Evolutionary conservation across 2,113 vertebrate genomes (phyloP), one percentile per base, ranked within the genome.

Genomic region (Cynoglossus semilaevis): DNA sequence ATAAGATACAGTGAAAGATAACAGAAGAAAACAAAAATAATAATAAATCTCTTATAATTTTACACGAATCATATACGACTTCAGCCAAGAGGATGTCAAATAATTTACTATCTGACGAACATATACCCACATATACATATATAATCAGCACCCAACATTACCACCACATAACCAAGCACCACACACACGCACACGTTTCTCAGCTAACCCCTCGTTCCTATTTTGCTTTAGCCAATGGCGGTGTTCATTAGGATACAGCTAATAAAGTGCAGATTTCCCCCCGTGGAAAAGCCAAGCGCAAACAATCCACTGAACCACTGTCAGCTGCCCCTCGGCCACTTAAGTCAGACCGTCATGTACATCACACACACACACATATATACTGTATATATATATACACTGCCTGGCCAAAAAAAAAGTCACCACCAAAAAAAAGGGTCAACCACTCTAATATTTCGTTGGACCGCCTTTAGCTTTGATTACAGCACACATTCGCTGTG

Each of bases 181-280:
- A n/a, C n/a, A n/a, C 17, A 15, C 45, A 18, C 48, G 18, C 50
- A 9, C 34, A 34, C 49, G 16, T 19, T 19, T 52, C 44, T 13
- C 1, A 35, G 37, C 38, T 13, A 6, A 50, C 16, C 64, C 62
- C 47, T 56, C 70, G 36, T 45, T 18, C 51, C 16, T 64, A 52
- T 69, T 63, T 13, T 35, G 49, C 41, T 60, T 63, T 18, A 67
- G 40, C 70, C 67, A 77, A 69, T 82, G 16, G 1, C 22, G 35
- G 16, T 65, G 51, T 57, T 79, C 57, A 67, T 75, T 62, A 58
- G 76, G 10, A 38, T 53, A 51, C 42, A 58, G 38, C 29, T 62
- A 68, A 72, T 73, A 67, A 45, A 63, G 74, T 77, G 78, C 65
- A 56, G 63, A 70, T 70, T 81, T 84, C 82, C 85, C 81, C 83